Base-by-base conservation (phyloP, 2,888 invertebrate species). In the Phasia obesa region DNA sequence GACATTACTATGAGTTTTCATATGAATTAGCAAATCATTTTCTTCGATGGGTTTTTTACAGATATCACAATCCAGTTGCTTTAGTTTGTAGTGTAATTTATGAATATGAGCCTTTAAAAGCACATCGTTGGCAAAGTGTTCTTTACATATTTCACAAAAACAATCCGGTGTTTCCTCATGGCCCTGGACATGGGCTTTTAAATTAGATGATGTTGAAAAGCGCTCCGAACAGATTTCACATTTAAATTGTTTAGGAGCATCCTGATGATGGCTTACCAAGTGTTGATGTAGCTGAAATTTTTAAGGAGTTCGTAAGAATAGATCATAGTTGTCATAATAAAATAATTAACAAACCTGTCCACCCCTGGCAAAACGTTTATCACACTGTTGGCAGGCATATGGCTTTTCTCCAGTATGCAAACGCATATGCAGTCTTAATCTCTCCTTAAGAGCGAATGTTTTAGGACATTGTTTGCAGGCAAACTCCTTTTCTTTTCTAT, bases 1-100 rank as follows among this genome's bases (percentile, higher is more conserved):
- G 78, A 88, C 82, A 53, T 95, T 94, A 42, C 94, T 94, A 91
- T 97, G 97, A 0, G 95, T 95, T 49, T 96, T 93, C 94, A 97
- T 94, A 88, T 97, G 97, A 11, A 86, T 86, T 87, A 96, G 96
- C 19, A 95, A 93, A 84, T 97, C 92, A 89, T 96, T 97, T 0
- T 96, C 96, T 88, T 96, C 96, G 83, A 97, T 93, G 57, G 93
- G 93, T 88, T 96, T 96, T 87, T 95, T 94, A 89, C 97, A 97
- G 76, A 97, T 93, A 2, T 94, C 94, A 90, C 97, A 97, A 85
- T 95, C 94, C 87, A 96, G 95, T 25, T 95, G 94, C 85, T 94
- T 94, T 2, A 94, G 92, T 74, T 96, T 96, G 35, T 93, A 94
- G 87, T 97, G 97, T 86, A 94, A 93, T 86, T 96, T 94, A 86